Conservation (phyloP, 2,797 vertebrate genomes). For the Lemur catta region DNA sequence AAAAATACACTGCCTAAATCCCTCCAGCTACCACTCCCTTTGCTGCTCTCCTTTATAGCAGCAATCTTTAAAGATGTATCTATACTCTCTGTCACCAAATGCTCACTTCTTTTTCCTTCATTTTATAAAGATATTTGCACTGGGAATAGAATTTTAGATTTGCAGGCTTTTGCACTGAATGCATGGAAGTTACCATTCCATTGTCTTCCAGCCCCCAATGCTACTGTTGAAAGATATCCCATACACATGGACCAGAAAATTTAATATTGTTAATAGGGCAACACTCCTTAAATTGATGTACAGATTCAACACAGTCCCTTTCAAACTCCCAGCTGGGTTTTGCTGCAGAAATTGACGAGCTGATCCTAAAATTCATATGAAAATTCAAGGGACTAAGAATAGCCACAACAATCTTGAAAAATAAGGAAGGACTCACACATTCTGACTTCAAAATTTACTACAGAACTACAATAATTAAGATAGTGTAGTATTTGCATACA, state of each 20-base stretch:
- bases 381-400: background rate
- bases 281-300: background rate
- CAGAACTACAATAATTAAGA: background rate
- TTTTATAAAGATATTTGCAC: background rate
- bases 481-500: background rate
- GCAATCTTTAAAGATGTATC: background rate
- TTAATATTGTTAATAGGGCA: background rate
- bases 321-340: background rate
- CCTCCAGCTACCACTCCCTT: background rate
- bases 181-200: background rate
- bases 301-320: background rate
- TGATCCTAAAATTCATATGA: background rate
- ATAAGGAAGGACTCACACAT: background rate
- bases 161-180: background rate
- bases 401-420: background rate
- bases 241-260: background rate
- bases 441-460: background rate
- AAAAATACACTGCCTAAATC: background rate
- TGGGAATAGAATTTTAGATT: background rate
- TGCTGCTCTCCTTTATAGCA: background rate
- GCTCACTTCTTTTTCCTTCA: background rate
- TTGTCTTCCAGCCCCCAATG: background rate
- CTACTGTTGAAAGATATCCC: background rate
- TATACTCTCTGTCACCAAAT: background rate
- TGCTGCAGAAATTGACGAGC: background rate